phyloP scores from a whole-genome alignment of 2,888 invertebrate genomes.

The Netelia melanura region DNA sequence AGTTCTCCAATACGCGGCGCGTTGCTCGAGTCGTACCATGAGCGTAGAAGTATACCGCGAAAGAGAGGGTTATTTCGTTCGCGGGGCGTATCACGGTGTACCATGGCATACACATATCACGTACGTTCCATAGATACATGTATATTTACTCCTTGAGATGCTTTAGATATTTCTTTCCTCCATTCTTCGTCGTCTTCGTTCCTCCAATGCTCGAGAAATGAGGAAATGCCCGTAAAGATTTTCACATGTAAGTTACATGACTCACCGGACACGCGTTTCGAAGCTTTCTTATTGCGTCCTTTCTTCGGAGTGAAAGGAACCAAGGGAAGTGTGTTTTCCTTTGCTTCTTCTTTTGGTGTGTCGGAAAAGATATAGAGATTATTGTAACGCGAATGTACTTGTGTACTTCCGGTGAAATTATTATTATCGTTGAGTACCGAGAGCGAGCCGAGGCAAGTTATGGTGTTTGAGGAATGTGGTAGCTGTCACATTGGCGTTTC shows the following conservation, averaged over 20 bases:
- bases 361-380: conserved; percentile 3
- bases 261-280: conserved; percentile 48
- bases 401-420: conserved; percentile 55
- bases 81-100: conserved; percentile 42
- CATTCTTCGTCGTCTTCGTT: conserved; percentile 39
- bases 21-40: conserved; percentile 23
- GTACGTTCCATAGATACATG: conserved; percentile 7
- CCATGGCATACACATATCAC: conserved; percentile 31
- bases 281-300: conserved; percentile 37
- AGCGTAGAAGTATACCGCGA: conserved; percentile 37
- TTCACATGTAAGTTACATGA: conserved; percentile 54
- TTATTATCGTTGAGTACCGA: conserved; percentile 62
- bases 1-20: conserved; percentile 73
- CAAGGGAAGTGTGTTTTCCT: conserved; percentile 1
- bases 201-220: conserved; percentile 32
- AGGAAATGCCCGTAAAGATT: conserved; percentile 40
- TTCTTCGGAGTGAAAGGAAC: background rate
- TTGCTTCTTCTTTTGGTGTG: conserved; percentile 25
- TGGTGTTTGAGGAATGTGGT: conserved; percentile 76
- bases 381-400: background rate
- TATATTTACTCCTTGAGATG: conserved; percentile 10
- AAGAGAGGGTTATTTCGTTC: conserved; percentile 61
- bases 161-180: conserved; percentile 41
- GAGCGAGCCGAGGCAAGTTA: conserved; percentile 49
- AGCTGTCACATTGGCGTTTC: conserved; percentile 82